A percentile compares a stretch with the other conserved stretches of the same genome.
Conservation (phyloP, 53 echinoderm and acorn worm species). For the Paracentrotus lividus region DNA sequence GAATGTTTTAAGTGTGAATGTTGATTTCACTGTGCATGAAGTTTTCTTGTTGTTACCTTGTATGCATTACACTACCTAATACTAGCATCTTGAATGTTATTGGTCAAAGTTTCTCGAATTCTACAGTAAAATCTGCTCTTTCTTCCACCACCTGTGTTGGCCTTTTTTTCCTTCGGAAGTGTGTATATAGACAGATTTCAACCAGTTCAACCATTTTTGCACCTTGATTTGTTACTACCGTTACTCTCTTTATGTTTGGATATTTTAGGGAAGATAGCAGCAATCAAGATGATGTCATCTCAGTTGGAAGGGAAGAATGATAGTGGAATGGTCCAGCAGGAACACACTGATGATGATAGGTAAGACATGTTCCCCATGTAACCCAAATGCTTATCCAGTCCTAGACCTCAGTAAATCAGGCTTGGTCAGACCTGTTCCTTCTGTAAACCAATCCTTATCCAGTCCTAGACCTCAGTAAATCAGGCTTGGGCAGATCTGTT, state of each 20-base stretch:
- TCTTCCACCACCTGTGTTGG: too few species aligned
- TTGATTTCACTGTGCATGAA: background rate
- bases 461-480: background rate
- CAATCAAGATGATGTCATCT: slow-evolving; percentile 76
- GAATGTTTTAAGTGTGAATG: background rate
- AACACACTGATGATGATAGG: slow-evolving; percentile 68
- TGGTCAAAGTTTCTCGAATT: too few species aligned
- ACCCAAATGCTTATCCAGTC: background rate
- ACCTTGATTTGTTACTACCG: background rate
- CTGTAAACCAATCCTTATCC: background rate
- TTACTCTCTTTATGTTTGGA: background rate
- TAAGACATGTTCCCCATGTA: background rate
- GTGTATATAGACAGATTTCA: too few species aligned
- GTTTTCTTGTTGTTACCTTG: background rate
- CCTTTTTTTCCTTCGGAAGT: too few species aligned
- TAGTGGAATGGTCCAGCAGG: background rate
- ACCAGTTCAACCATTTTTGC: background rate
- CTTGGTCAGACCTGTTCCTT: too few species aligned
- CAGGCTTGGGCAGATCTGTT: background rate
- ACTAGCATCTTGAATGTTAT: too few species aligned
- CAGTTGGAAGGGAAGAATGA: slow-evolving; percentile 46
- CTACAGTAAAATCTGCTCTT: background rate
- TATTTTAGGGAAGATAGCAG: slow-evolving; percentile 80
- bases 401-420: too few species aligned
- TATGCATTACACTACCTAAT: background rate